These are phyloP conservation scores for Perdita meconis DNA, from an alignment of 2,888 invertebrate genomes.

Conservation along the genomic window DNA sequence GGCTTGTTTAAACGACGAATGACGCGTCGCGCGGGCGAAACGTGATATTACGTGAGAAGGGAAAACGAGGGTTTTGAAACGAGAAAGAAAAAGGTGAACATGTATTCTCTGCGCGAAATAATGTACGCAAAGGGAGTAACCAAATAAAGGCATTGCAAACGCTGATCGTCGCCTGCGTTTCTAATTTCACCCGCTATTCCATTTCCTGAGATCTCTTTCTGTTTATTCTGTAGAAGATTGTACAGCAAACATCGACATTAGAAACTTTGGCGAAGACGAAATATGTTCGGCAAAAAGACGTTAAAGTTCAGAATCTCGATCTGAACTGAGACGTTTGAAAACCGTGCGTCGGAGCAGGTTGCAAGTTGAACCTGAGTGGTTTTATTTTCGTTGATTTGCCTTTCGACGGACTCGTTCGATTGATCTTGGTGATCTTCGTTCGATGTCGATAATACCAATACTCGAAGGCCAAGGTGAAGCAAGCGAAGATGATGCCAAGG, in stretches of 20 bases:
- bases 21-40: background rate
- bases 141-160: conserved; percentile 80
- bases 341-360: conserved; percentile 76
- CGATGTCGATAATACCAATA: conserved; percentile 97
- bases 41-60: background rate
- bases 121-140: conserved; percentile 77
- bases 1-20: conserved; percentile 28
- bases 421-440: conserved; percentile 84
- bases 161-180: conserved; percentile 55
- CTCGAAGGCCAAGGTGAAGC: conserved; percentile 95
- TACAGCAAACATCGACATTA: background rate
- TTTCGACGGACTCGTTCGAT: conserved; percentile 43
- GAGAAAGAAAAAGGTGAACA: conserved; percentile 36
- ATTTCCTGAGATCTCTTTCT: background rate
- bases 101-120: conserved; percentile 67
- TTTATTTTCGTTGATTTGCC: conserved; percentile 59
- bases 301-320: conserved; percentile 55
- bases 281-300: background rate
- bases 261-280: background rate
- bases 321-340: conserved; percentile 65
- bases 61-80: conserved; percentile 43
- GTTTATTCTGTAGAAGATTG: background rate
- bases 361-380: conserved; percentile 75
- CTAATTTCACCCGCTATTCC: conserved; percentile 21
- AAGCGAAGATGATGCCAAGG: conserved; percentile 96